Evolutionary conservation across 2,113 vertebrate genomes (phyloP).

Genomic region (Hippolais icterina): DNA sequence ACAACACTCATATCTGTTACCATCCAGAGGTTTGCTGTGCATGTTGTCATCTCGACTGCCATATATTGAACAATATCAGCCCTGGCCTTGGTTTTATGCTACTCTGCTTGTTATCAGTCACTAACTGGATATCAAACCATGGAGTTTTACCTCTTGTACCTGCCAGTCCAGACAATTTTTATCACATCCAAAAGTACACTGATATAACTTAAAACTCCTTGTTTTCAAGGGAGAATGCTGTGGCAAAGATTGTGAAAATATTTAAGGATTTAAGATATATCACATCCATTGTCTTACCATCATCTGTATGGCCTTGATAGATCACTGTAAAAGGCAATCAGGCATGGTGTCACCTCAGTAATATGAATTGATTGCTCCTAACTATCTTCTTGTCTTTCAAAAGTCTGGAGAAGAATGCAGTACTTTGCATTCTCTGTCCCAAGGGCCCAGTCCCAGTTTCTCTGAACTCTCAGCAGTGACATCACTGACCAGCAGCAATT

Average conservation of each 20-base stretch:
- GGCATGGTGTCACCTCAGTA: not conserved
- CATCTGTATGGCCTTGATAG: not conserved
- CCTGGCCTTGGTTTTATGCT: not conserved
- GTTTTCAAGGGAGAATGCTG: not conserved
- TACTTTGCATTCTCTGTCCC: not conserved
- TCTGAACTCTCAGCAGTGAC: not conserved
- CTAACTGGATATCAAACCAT: not conserved
- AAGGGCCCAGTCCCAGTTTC: not conserved
- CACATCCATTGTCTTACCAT: not conserved
- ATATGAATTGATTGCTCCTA: not conserved
- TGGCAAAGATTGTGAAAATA: not conserved
- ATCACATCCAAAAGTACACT: not conserved
- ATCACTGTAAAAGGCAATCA: not conserved
- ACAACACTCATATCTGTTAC: not conserved
- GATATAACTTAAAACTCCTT: not conserved
- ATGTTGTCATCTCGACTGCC: fast-evolving
- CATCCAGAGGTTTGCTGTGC: not conserved
- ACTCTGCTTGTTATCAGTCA: not conserved
- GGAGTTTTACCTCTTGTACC: not conserved
- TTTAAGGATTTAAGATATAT: not conserved
- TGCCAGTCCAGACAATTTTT: not conserved
- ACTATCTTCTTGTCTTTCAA: not conserved
- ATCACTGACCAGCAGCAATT: not conserved
- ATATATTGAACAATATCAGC: not conserved
- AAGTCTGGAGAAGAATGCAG: not conserved